Percentiles rank a stretch among this genome's conserved stretches.
Conservation (phyloP, 2,797 vertebrate species). For the Tadarida brasiliensis region DNA sequence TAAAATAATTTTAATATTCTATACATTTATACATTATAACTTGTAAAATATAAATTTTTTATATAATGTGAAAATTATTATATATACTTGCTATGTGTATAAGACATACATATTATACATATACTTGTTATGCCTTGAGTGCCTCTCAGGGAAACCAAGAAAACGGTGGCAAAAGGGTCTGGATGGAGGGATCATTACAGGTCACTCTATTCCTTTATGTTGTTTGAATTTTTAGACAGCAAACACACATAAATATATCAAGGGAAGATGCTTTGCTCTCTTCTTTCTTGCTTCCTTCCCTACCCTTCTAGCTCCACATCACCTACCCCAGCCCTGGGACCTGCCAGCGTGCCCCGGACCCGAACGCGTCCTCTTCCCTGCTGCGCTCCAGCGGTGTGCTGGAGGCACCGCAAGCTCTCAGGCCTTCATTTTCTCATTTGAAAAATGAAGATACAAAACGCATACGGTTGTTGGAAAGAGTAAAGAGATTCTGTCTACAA, state of each 20-base stretch:
- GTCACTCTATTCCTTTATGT: not conserved
- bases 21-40: not conserved
- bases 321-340: not conserved
- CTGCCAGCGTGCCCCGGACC: no score
- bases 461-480: not conserved
- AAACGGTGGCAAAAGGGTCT: not conserved
- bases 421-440: not conserved
- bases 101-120: not conserved
- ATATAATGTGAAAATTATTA: not conserved
- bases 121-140: not conserved
- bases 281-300: not conserved
- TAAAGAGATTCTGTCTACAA: not conserved
- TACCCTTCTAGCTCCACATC: rapidly evolving
- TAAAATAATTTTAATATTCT: not conserved
- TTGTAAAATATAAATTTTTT: not conserved
- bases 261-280: not conserved
- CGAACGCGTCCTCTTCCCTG: not conserved
- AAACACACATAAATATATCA: not conserved
- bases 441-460: not conserved
- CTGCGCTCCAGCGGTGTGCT: no score
- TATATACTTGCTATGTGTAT: not conserved
- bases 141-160: not conserved
- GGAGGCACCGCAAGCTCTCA: no score
- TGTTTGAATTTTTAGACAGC: not conserved
- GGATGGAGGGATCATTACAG: not conserved